A percentile compares a stretch with the other conserved stretches of the same genome.
These are phyloP conservation scores for Clarias magur DNA, from an alignment of 2,113 vertebrate genomes.

Conservation along the genomic window DNA sequence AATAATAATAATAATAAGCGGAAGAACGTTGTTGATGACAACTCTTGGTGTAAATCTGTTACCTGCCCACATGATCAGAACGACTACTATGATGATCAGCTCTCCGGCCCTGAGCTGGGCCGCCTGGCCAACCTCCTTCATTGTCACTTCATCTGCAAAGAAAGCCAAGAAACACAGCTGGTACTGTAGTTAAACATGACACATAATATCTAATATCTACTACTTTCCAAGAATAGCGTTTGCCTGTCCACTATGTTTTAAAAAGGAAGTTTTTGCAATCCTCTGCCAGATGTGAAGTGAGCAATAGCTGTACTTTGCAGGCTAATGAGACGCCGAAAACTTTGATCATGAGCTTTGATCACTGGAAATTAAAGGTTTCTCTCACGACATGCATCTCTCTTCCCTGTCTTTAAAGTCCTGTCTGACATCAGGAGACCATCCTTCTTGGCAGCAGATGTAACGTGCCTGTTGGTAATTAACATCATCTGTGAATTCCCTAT, in stretches of 20 bases:
- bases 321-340: background rate
- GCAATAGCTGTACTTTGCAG: background rate
- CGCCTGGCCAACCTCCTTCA: conserved; percentile 85
- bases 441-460: conserved; percentile 39
- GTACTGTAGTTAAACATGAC: background rate
- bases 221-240: background rate
- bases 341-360: conserved; percentile 26
- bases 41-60: conserved; percentile 53
- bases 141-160: conserved; percentile 84
- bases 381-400: background rate
- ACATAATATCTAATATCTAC: background rate
- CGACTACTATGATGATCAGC: conserved; percentile 93
- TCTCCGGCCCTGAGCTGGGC: conserved; percentile 88
- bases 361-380: background rate
- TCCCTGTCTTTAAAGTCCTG: background rate
- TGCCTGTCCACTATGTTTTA: background rate
- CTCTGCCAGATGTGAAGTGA: background rate
- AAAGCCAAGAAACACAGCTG: conserved; percentile 13
- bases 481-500: conserved; percentile 26
- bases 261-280: background rate
- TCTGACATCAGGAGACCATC: conserved; percentile 12
- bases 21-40: background rate
- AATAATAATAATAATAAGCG: background rate
- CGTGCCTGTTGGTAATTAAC: conserved; percentile 24
- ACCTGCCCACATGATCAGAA: conserved; percentile 98